Evolutionary conservation across 2,797 vertebrate genomes (phyloP), one percentile per base, ranked within the genome.

Genomic region (Borostomias antarcticus): DNA sequence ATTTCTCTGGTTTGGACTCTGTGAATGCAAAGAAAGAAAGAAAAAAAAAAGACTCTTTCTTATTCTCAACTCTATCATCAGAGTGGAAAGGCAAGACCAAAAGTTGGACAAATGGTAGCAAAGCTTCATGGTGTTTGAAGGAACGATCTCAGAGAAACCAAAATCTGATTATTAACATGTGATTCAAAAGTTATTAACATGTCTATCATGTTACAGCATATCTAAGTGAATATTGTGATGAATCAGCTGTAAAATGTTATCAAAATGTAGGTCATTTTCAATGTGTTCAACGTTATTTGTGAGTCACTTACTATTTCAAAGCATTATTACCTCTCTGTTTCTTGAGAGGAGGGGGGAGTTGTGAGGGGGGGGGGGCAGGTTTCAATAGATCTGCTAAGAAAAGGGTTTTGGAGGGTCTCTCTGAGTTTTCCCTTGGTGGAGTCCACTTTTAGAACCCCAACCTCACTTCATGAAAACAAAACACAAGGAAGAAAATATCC

Each of bases 381-480:
- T 56, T 35, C 40, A 63, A 57, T 54, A 60, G 61, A 43, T 59
- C 57, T 69, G 71, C 74, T 72, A 71, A 74, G 75, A 81, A 80
- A 80, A 82, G 62, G 68, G 50, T 60, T 60, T 32, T 64, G 63
- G 70, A 83, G 84, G 83, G 82, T 79, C 79, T 73, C 53, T 23
- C 74, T 70, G 75, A 37, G 25, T 73, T 80, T 83, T 70, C 52
- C 32, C 54, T 53, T 77, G 83, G 84, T 84, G 82, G 85, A 86
- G 84, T 85, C 85, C 74, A 71, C 82, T 86, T 88, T 85, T 84
- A 83, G 83, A 88, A 82, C 83, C 80, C 84, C 80, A 1, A 84
- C 82, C 82, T 89, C 78, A 74, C 64, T 80, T 86, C 74, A 64
- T 76, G 77, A 86, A 89, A 89, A 89, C 85, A 84, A 83, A 89